Evolutionary conservation across 2,113 vertebrate species (phyloP), one percentile per base, ranked within the genome.

Genomic region (Columbina picui): DNA sequence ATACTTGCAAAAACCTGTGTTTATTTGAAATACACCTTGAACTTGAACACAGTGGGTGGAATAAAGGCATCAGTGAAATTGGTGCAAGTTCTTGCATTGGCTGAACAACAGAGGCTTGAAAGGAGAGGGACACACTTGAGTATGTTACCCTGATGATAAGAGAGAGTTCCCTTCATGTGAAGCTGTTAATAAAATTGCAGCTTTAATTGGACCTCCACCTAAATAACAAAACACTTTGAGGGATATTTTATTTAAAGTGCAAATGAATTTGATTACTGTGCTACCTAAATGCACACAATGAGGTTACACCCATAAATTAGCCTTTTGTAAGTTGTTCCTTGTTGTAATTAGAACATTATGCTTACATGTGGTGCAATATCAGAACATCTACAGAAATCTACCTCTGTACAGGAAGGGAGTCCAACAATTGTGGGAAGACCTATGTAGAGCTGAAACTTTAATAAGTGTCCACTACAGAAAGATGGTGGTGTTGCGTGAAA

Each of bases 311-410:
- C 63, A 21, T 60, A 12, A 81, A 34, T 74, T 4, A 86, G 32
- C 81, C 56, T 83, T 45, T 78, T 86, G 18, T 67, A 26, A 27
- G 14, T 50, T 43, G 76, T 78, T 92, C 64, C 73, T 60, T 59
- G 50, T 70, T 50, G 39, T 52, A 79, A 14, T 80, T 43, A 90
- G 73, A 75, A 38, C 4, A 19, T 38, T 29, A 82, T 63, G 9
- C 14, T 27, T 83, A 55, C 0, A n/a, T n/a, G 1, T 79, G 93
- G 95, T 95, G 94, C 91, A 96, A 88, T 95, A 96, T 60, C 70
- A 79, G 87, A 96, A 91, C 91, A 87, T 16, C 8, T 26, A 76
- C 68, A 90, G 84, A 78, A 97, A 95, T 93, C 92, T 95, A 97
- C 95, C 93, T 96, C 96, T 90, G 84, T 61, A 75, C 2, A 30